phyloP scores from a whole-genome alignment of 2,113 vertebrate genomes.

The Ictalurus furcatus region DNA sequence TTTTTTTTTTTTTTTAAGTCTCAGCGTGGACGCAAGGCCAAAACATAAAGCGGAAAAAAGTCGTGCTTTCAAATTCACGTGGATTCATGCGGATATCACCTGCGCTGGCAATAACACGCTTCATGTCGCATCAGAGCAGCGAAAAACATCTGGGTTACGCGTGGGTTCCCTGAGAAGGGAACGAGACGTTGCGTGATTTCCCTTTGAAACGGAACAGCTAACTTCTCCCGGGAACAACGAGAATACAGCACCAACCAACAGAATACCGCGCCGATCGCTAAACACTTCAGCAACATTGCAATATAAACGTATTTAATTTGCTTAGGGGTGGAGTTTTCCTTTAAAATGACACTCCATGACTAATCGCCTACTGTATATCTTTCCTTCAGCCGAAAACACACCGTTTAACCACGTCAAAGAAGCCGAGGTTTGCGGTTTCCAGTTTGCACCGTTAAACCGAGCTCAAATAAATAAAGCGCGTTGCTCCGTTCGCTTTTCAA shows the following conservation, averaged over 20 bases:
- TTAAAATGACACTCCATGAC: background rate
- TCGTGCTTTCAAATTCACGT: too few species aligned
- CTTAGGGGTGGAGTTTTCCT: background rate
- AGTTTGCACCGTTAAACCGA: slow-evolving; percentile 52
- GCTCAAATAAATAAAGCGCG: slow-evolving; percentile 58
- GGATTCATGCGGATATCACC: too few species aligned
- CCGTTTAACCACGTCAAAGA: background rate
- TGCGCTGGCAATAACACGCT: background rate
- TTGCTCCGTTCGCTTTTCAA: slow-evolving; percentile 23
- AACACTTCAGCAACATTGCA: background rate
- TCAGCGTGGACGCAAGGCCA: too few species aligned
- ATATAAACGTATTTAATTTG: background rate
- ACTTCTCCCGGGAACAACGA: background rate
- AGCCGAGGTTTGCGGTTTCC: slow-evolving; percentile 7
- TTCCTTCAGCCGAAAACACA: background rate
- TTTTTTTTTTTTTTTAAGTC: too few species aligned
- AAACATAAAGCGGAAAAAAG: too few species aligned
- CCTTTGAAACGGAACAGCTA: background rate
- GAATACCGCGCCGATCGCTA: background rate
- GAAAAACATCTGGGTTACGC: background rate
- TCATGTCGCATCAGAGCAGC: background rate
- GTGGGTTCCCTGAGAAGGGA: too few species aligned
- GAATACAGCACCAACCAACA: background rate
- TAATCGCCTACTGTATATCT: background rate
- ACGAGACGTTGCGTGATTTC: too few species aligned